Evolutionary conservation across 2,113 vertebrate genomes (phyloP), one percentile per base, ranked within the genome.

Genomic region (Lynx canadensis): DNA sequence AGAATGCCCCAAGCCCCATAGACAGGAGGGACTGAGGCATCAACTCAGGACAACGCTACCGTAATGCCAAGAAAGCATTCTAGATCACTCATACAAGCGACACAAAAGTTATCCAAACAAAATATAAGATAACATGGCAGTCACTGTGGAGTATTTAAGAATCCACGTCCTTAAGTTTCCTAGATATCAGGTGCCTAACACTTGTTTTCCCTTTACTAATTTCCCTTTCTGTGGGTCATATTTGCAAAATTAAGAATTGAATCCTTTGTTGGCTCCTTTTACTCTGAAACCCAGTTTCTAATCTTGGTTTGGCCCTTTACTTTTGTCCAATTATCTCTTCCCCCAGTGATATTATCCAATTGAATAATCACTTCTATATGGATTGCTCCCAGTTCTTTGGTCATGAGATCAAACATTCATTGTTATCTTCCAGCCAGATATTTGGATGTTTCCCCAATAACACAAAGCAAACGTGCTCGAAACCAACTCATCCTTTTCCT

Each of bases 171-270:
- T 81, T 74, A 87, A 95, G 57, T 29, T 10, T 78, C 84, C 74
- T 66, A 6, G 36, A 66, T 69, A 96, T 88, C 36, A 92, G 31
- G 68, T 57, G 18, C 33, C 71, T 63, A 79, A 88, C 31, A 78
- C 41, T 84, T 65, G 13, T 80, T 63, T 91, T 87, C 79, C 97
- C 55, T 89, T 91, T 78, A 60, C 52, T 81, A 33, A 65, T n/a
- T 97, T 94, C 48, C 48, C 16, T 86, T 74, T 57, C 29, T 31
- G 8, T 86, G 76, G 74, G 33, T 87, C 38, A 76, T n/a, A 27
- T 48, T 91, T 91, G 86, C 55, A 89, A 83, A 93, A 91, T 55
- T 88, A 92, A 95, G 38, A 95, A 86, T 95, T 45, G 29, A 91
- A 66, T 71, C 10, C 23, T 97, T 85, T 50, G 5, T 63, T 93